phyloP scores from a whole-genome alignment of 2,888 invertebrate genomes.

The Subacronicta megacephala region DNA sequence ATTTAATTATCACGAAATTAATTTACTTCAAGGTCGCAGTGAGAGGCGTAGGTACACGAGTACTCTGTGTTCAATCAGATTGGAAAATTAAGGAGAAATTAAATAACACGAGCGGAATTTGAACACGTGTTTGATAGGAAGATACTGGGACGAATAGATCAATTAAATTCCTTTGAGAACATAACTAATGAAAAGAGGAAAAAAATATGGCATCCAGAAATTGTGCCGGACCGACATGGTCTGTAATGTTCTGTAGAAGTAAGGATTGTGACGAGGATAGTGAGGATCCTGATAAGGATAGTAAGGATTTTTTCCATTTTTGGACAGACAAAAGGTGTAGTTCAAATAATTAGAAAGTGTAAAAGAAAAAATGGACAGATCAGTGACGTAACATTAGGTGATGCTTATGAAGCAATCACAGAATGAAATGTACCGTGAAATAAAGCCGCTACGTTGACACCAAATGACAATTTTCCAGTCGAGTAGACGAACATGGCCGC shows the following conservation, averaged over 20 bases:
- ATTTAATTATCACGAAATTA: constrained; percentile 46
- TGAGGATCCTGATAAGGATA: no score
- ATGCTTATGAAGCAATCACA: constrained; percentile 55
- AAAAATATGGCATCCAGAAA: no score
- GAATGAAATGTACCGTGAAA: constrained; percentile 62
- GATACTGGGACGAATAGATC: background rate
- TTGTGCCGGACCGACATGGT: no score
- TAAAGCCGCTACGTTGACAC: constrained; percentile 59
- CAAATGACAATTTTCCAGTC: constrained; percentile 70
- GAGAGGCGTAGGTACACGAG: constrained; percentile 5
- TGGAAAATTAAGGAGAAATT: constrained; percentile 15
- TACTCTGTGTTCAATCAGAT: constrained; percentile 13
- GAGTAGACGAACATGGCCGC: constrained; percentile 56
- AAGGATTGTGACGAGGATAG: no score
- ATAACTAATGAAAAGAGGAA: no score
- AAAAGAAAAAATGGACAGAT: constrained; percentile 3
- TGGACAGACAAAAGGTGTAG: background rate
- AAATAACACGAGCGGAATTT: constrained; percentile 6
- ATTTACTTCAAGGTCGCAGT: constrained; percentile 32
- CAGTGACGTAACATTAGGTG: constrained; percentile 19
- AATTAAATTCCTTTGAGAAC: no score
- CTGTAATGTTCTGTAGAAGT: no score
- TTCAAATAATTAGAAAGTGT: constrained; percentile 2
- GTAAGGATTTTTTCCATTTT: no score
- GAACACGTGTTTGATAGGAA: constrained; percentile 1